Evolutionary conservation across 2,113 vertebrate species (phyloP), one percentile per base, ranked within the genome.

Genomic region (Alces alces): DNA sequence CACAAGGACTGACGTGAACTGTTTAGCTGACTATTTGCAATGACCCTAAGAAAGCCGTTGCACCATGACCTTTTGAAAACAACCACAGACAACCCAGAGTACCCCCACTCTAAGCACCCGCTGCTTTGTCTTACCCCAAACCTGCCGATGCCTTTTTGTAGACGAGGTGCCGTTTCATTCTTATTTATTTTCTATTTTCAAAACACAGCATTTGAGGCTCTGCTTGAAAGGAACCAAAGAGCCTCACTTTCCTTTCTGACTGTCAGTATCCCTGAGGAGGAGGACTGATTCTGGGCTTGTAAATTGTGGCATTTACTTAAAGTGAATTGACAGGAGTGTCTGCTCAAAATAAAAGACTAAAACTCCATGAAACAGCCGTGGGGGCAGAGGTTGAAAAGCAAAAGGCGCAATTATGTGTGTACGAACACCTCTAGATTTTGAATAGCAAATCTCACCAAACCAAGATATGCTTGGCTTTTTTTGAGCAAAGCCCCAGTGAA

Each of bases 131-230:
- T 86, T 54, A 73, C n/a, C 43, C 83, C 17, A 33, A 30, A 45
- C 70, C 43, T 90, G 36, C 83, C 28, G 17, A 16, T 6, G 66
- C 19, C 9, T 1, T 79, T 95, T 96, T 39, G 52, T 55, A 23
- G 83, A 89, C 52, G 15, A 25, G 83, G 66, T 95, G 91, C 73
- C 86, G 87, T 93, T 96, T 97, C 89, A 64, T 89, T 97, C 87
- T 89, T 96, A 91, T 78, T 97, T 89, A n/a, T 96, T 95, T 94
- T 96, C 86, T 89, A 39, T 92, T 97, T 97, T 91, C 94, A 97
- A 96, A 94, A 96, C 84, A 94, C 0, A 87, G 97, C 93, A 93
- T 84, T 94, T 76, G 96, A 95, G 61, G 89, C 28, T 97, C 3
- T 87, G 83, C 73, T 93, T 55, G 54, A 94, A 96, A 86, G 55